A percentile compares a stretch with the other conserved stretches of the same genome.
Conservation (phyloP, 2,113 vertebrate species). For the Trachemys scripta region DNA sequence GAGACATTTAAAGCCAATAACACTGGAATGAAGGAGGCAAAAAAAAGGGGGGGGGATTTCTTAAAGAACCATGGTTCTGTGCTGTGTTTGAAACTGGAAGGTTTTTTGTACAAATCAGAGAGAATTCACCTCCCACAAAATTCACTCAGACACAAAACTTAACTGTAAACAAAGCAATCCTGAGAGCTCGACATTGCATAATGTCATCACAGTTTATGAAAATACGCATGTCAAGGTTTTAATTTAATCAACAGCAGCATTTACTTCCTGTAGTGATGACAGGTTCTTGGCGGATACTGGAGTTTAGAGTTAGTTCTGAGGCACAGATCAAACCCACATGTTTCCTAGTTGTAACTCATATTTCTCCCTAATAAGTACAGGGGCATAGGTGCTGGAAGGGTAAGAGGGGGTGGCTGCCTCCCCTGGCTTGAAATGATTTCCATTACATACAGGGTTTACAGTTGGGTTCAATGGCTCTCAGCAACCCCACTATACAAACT, state of each 20-base stretch:
- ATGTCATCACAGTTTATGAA: neutral
- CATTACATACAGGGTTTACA: no score
- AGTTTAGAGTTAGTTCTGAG: neutral
- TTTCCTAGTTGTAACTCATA: neutral
- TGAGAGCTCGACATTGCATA: neutral
- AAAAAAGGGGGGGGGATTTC: neutral
- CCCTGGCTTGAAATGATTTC: no score
- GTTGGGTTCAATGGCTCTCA: no score
- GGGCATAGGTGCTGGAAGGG: neutral
- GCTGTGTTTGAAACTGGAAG: neutral
- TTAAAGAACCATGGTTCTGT: slow-evolving; percentile 1
- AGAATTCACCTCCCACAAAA: neutral
- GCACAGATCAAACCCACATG: neutral
- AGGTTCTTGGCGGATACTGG: neutral
- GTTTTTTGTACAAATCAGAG: neutral
- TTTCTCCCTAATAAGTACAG: neutral
- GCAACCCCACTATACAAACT: no score
- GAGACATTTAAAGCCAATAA: neutral
- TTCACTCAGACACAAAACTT: neutral
- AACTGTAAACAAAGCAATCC: neutral
- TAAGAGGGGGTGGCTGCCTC: no score
- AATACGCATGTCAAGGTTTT: neutral
- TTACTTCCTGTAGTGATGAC: no score
- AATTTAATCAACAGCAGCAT: neutral
- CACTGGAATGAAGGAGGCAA: slow-evolving; percentile 38